Conservation (phyloP, 2,888 invertebrate species). For the Pilophorus perplexus region DNA sequence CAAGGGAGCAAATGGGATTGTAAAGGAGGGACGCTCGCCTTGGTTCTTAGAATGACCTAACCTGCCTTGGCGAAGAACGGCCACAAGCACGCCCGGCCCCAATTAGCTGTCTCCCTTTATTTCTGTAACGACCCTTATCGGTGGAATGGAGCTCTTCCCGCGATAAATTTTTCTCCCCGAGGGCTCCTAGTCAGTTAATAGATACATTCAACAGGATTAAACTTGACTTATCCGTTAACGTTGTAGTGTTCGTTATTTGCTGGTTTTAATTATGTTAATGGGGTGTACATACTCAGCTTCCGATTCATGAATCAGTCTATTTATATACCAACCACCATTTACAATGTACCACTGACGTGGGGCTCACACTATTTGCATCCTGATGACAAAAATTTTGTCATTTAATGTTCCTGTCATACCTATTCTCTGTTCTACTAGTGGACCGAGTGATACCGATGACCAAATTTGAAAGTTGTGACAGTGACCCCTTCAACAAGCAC, state of each 20-base stretch:
- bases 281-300: not conserved
- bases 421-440: too few species aligned
- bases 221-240: conserved; percentile 23
- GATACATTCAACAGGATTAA: conserved; percentile 31
- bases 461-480: too few species aligned
- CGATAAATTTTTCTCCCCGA: conserved; percentile 26
- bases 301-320: too few species aligned
- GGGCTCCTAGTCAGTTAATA: conserved; percentile 11
- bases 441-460: too few species aligned
- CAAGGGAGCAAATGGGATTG: conserved; percentile 24
- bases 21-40: not conserved
- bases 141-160: conserved; percentile 17
- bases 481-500: too few species aligned
- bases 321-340: too few species aligned
- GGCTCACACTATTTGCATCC: too few species aligned
- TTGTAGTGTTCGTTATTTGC: conserved; percentile 10
- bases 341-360: too few species aligned
- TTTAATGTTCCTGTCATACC: too few species aligned
- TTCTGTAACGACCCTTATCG: conserved; percentile 36
- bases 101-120: conserved; percentile 38
- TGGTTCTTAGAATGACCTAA: conserved; percentile 13
- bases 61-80: not conserved
- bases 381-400: too few species aligned
- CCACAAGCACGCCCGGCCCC: conserved; percentile 6
- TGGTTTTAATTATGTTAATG: conserved; percentile 15